Percentiles rank a stretch among this genome's conserved stretches.
Conservation (phyloP, 2,113 vertebrate species). For the Misgurnus mizolepis region DNA sequence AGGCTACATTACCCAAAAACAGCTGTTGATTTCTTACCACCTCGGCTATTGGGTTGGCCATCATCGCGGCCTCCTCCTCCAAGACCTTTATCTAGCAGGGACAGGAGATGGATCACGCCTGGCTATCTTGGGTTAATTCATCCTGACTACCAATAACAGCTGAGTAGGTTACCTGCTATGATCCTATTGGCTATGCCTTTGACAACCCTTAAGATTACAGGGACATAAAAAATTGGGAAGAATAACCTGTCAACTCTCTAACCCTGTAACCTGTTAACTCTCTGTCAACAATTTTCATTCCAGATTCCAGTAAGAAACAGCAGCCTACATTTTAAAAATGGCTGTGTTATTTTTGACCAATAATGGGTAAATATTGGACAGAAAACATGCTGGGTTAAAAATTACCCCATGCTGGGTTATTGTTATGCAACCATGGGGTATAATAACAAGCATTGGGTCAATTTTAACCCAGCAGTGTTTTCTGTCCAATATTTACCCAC, state of each 20-base stretch:
- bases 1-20: constrained; percentile 1
- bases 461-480: too few relatives aligned
- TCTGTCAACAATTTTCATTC: not conserved
- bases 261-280: not conserved
- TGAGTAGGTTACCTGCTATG: not conserved
- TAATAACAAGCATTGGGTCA: too few relatives aligned
- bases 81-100: constrained; percentile 51
- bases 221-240: not conserved
- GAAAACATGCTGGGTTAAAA: too few relatives aligned
- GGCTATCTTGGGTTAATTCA: not conserved
- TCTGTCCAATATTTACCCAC: too few relatives aligned
- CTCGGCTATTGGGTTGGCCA: constrained; percentile 53
- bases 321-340: too few relatives aligned
- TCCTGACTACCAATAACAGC: not conserved
- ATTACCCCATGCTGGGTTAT: too few relatives aligned
- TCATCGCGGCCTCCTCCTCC: constrained; percentile 57
- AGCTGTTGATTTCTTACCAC: constrained; percentile 56
- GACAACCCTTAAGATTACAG: not conserved
- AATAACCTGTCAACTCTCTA: not conserved
- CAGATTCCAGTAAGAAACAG: not conserved
- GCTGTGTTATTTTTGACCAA: too few relatives aligned
- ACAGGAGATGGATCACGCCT: constrained; percentile 44
- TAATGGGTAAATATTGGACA: too few relatives aligned
- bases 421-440: too few relatives aligned
- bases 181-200: not conserved